These are phyloP conservation scores for Daptonema setosum DNA, from an alignment of 2,888 invertebrate species.

Conservation along the genomic window DNA sequence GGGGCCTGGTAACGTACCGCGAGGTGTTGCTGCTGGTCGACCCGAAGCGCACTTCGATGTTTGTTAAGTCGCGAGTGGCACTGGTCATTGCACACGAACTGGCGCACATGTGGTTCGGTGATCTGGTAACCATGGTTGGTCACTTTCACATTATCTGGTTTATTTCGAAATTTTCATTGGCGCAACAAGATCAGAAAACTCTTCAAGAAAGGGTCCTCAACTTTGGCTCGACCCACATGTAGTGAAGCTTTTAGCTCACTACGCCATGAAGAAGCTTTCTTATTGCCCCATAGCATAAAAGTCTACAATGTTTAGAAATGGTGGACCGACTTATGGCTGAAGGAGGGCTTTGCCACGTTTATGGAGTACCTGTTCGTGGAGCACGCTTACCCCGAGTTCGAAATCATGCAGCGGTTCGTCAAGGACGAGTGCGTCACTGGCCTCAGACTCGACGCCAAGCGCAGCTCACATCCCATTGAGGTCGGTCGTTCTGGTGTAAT, in stretches of 20 bases:
- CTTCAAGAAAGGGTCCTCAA: not conserved
- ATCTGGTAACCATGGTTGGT: constrained; percentile 67
- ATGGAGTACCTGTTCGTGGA: constrained; percentile 77
- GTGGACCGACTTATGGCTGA: constrained; percentile 84
- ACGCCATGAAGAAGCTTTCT: too few species aligned
- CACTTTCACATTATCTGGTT: not conserved
- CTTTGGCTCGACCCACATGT: not conserved
- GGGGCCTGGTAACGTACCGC: constrained; percentile 81
- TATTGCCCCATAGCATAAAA: too few species aligned
- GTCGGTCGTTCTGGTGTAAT: constrained; percentile 33
- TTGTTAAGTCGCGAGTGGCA: constrained; percentile 47
- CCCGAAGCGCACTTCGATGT: constrained; percentile 56
- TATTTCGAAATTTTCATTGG: not conserved
- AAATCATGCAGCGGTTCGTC: constrained; percentile 88
- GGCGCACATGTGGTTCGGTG: constrained; percentile 95
- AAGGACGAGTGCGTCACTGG: constrained; percentile 65
- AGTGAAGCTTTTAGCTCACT: not conserved
- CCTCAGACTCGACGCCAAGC: constrained; percentile 50
- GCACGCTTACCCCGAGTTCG: constrained; percentile 70
- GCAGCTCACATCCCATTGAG: constrained; percentile 75
- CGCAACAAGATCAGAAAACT: not conserved
- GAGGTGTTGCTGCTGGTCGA: constrained; percentile 76
- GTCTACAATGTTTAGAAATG: constrained; percentile 52
- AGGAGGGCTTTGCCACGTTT: constrained; percentile 83
- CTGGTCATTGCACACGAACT: constrained; percentile 61